These are phyloP conservation scores for Sympetrum striolatum DNA, from an alignment of 2,888 invertebrate genomes.

Conservation along the genomic window DNA sequence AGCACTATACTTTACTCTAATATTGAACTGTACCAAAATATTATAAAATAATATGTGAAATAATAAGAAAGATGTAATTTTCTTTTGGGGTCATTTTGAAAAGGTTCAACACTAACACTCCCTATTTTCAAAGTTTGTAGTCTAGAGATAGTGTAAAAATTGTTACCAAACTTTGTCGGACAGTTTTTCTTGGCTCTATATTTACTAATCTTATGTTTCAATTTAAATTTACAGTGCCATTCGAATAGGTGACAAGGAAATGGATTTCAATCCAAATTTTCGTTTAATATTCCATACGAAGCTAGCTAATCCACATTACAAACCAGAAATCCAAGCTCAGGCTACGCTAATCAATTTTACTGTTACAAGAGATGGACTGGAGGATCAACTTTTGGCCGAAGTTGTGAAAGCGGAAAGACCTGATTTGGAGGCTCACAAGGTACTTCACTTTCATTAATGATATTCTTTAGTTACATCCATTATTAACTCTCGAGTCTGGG, in stretches of 20 bases:
- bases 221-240: conserved; percentile 61
- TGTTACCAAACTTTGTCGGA: no score
- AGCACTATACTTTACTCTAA: no score
- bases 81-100: no score
- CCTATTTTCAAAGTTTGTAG: no score
- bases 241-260: conserved; percentile 90
- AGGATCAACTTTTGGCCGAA: conserved; percentile 91
- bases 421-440: conserved; percentile 83
- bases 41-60: no score
- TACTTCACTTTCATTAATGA: conserved; percentile 44
- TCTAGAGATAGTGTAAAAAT: no score
- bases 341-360: conserved; percentile 95
- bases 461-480: no score
- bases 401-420: conserved; percentile 93
- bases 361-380: conserved; percentile 90
- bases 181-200: no score
- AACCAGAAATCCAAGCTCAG: conserved; percentile 96
- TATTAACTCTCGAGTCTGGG: no score
- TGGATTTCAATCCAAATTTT: conserved; percentile 85
- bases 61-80: no score
- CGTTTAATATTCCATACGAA: conserved; percentile 89
- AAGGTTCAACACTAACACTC: no score
- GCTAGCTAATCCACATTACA: conserved; percentile 93
- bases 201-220: background rate
- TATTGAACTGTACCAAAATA: no score